A percentile compares a stretch with the other conserved stretches of the same genome.
Evolutionary conservation across 1,140 invertebrate genomes (phyloP).

Genomic region (Habropoda laboriosa): DNA sequence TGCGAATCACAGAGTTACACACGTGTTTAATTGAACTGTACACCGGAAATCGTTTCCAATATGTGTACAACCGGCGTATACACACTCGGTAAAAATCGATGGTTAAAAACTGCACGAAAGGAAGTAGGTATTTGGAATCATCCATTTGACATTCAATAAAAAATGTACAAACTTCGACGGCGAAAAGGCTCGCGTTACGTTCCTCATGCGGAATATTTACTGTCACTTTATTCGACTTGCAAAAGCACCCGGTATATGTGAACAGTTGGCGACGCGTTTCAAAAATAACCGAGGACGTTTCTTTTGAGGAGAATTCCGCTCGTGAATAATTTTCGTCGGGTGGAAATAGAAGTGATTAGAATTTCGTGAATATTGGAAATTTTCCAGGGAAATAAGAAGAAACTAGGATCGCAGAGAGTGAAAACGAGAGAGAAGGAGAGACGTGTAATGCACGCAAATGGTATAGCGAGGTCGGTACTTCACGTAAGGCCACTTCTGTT

Average conservation of each 20-base stretch:
- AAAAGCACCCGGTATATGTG: background rate
- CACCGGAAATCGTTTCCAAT: too few species aligned
- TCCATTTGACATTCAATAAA: background rate
- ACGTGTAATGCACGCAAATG: background rate
- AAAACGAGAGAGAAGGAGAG: background rate
- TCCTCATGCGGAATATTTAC: background rate
- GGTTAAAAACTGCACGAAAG: background rate
- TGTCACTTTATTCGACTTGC: background rate
- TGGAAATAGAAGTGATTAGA: background rate
- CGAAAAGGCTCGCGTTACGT: too few species aligned
- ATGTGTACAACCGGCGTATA: too few species aligned
- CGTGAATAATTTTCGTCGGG: background rate
- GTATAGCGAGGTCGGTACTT: background rate
- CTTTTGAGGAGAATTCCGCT: background rate
- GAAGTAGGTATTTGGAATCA: constrained; percentile 7
- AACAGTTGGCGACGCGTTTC: background rate
- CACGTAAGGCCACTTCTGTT: background rate
- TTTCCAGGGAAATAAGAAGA: background rate
- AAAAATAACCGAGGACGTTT: background rate
- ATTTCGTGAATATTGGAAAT: constrained; percentile 3
- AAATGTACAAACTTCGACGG: background rate
- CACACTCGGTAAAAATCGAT: background rate
- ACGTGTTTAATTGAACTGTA: background rate
- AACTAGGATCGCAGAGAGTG: background rate
- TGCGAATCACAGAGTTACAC: background rate